Evolutionary conservation across 2,113 vertebrate species (phyloP), one percentile per base, ranked within the genome.

Genomic region (Glareola pratincola): DNA sequence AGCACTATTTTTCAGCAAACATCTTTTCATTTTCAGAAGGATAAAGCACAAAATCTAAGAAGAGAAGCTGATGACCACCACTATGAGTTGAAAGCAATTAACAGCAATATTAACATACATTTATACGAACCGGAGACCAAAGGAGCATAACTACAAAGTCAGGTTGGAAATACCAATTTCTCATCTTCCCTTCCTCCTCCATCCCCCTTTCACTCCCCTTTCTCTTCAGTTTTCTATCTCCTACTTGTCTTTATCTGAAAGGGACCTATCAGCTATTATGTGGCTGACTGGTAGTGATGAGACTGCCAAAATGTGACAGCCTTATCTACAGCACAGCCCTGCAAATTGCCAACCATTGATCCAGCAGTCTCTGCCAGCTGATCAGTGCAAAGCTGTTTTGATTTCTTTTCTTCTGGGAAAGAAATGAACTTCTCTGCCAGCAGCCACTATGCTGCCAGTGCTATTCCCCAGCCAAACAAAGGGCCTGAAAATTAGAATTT

Each of bases 311-410:
- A 97, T 92, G 96, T 97, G 97, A 97, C 97, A 98, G 96, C 91
- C 97, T 98, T 97, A 97, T 98, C 97, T 98, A 32, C 95, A 96
- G 97, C 92, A 76, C 94, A 97, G 96, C 96, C 94, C 95, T 96
- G 96, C 95, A 97, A 98, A 98, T 97, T 98, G 97, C 96, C 96
- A 96, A 77, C 73, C 97, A 97, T 97, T 97, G 96, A 98, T 98
- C 96, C 95, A 89, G 94, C 89, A 94, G 43, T 17, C 93, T 78
- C 94, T 94, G 88, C 96, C 94, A 97, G 97, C 94, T 92, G 97
- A 97, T 97, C 90, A 88, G 74, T 15, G 82, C 93, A 97, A 91
- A 95, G 92, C 94, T 91, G 94, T 85, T 95, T 78, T 86, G 91
- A 97, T 97, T 98, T 96, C 84, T 96, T 96, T 92, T 96, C 95